phyloP scores from a whole-genome alignment of 2,888 invertebrate species.

The Hyalella azteca region DNA sequence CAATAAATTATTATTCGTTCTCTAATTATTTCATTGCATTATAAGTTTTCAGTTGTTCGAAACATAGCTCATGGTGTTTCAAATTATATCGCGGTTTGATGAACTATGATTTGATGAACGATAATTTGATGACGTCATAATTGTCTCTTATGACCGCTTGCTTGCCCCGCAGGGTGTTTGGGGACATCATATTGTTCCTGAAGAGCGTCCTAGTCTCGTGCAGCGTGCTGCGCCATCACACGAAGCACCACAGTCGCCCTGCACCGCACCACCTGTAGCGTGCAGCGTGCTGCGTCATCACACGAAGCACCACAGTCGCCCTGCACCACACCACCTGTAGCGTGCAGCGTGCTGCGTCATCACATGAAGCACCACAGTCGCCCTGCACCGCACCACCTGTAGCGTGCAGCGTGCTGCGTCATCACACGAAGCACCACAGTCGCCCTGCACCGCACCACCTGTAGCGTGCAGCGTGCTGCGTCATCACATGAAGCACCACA shows the following conservation, averaged over 20 bases:
- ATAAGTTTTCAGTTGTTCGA: no score
- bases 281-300: not conserved
- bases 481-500: no score
- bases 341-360: not conserved
- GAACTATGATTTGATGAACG: not conserved
- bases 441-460: no score
- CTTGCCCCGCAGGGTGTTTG: slow-evolving; percentile 6
- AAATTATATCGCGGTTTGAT: no score
- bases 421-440: not conserved
- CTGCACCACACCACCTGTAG: no score
- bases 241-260: not conserved
- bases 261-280: no score
- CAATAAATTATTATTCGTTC: no score
- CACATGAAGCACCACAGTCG: not conserved
- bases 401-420: not conserved
- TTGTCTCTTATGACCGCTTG: not conserved
- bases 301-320: not conserved
- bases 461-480: no score
- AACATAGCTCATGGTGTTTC: no score
- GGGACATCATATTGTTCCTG: not conserved
- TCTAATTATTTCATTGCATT: no score
- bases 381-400: no score
- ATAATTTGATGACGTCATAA: not conserved
- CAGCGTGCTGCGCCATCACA: not conserved
- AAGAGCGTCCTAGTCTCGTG: not conserved